Evolutionary conservation across 2,797 vertebrate species (phyloP), one percentile per base, ranked within the genome.

Genomic region (Parotocinclus haroldoi): DNA sequence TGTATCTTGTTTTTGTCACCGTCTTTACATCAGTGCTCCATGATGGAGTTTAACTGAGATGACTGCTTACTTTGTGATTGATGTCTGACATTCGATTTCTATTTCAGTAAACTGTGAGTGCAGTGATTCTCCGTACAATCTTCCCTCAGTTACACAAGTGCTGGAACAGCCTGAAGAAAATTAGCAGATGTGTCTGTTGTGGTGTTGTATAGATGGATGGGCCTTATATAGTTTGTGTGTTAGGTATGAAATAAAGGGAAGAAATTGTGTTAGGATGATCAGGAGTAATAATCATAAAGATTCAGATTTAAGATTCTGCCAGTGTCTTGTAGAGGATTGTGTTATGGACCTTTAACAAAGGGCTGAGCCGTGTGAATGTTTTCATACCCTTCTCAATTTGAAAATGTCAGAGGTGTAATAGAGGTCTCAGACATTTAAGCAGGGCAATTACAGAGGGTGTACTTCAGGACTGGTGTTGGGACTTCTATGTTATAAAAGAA

Each of bases 61-160:
- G 18, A 66, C 39, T 64, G 18, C 14, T 69, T 73, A 69, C 60
- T 63, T 51, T 72, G 69, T 75, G 56, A 50, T 27, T 2, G 27
- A 27, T 27, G 27, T 27, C 67, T 68, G 75, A 63, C 51, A 46
- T 70, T 72, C 64, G 61, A 54, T 54, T 71, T 71, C 38, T 66
- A 59, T 75, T 75, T 67, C 59, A 68, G 56, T 78, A 63, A 46
- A 70, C 48, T 52, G 66, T 78, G 52, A 62, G 55, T 63, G 38
- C 55, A 58, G 71, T 73, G 71, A 76, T 63, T 59, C 73, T 71
- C 64, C 66, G 64, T 62, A 42, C 68, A 71, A 58, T 39, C 36
- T 17, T 76, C 63, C 71, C 71, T 63, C 45, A 57, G 69, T 69
- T 58, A 71, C 59, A 71, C 44, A 66, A 66, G 76, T 73, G 72